Conservation (phyloP, 2,113 vertebrate genomes). For the Irena cyanogastra region DNA sequence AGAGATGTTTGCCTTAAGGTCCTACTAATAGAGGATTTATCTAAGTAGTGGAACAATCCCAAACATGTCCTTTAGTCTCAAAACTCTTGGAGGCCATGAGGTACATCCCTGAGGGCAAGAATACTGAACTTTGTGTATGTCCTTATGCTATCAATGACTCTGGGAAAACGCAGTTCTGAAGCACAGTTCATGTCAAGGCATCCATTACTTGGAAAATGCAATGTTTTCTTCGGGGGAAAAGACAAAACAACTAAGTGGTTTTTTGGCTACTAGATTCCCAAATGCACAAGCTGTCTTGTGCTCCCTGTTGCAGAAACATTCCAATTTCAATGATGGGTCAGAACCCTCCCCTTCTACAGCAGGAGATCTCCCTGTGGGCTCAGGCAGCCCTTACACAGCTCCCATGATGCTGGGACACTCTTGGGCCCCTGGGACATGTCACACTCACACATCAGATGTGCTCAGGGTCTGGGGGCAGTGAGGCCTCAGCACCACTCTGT, state of each 20-base stretch:
- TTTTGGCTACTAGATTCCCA: not conserved
- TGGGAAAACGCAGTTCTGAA: not conserved
- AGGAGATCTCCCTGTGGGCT: not conserved
- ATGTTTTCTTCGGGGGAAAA: not conserved
- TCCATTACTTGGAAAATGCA: not conserved
- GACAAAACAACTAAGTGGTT: not conserved
- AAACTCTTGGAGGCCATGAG: not conserved
- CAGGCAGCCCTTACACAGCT: not conserved
- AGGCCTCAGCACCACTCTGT: not conserved
- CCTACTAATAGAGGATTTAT: not conserved
- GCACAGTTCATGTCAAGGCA: not conserved
- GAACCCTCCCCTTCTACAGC: not conserved
- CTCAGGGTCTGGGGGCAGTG: not conserved
- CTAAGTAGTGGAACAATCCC: not conserved
- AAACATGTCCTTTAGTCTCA: not conserved
- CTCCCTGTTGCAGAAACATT: not conserved
- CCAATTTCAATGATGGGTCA: not conserved
- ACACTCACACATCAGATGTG: not conserved
- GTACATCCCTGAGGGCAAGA: not conserved
- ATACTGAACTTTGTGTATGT: not conserved
- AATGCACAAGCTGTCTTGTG: not conserved
- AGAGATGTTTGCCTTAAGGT: not conserved
- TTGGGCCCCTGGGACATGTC: not conserved
- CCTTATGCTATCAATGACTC: not conserved
- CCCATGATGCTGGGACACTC: not conserved